Evolutionary conservation across 2,113 vertebrate genomes (phyloP), one percentile per base, ranked within the genome.

Genomic region (Brienomyrus brachyistius): DNA sequence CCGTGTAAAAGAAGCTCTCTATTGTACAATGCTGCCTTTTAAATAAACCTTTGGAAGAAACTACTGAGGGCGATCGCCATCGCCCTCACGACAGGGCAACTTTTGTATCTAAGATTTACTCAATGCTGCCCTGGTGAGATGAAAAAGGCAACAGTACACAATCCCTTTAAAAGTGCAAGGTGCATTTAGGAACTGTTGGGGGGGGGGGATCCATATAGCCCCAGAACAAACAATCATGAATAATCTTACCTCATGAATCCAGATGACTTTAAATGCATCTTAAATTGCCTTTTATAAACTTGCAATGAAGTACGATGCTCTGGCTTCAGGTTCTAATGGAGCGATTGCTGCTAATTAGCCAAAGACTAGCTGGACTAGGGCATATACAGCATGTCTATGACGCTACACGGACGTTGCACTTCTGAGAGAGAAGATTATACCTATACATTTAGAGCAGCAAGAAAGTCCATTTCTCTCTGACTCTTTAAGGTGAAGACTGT

Each of bases 181-280:
- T 93, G 94, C 92, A 92, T 94, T 94, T 54, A 50, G 9, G 56
- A 59, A 23, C 56, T 35, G 66, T 17, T 17, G 11, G 1, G 31
- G 93, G 94, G 90, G 48, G 91, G 70, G 70, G 93, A 95, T 95
- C 93, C 95, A 94, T 92, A 92, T 89, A 89, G 90, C 91, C 90
- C 90, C 91, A 91, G 91, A 92, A 92, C 92, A 95, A 93, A 95
- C 93, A 95, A 94, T 92, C 93, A 80, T 89, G 92, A 89, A 93
- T 94, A 94, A 95, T 95, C 94, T 94, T 89, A 40, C 50, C 89
- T 91, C 90, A 91, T 93, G 94, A 95, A 94, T 92, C 92, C 91
- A 1, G 48, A 91, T 94, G 93, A 94, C 93, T 92, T 93, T 92
- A 93, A 95, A 94, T 89, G 83, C 91, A 90, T 91, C 89, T 94